Percentiles rank a stretch among this genome's conserved stretches.
Evolutionary conservation across 2,113 vertebrate genomes (phyloP).

Genomic region (Caranx ignobilis): DNA sequence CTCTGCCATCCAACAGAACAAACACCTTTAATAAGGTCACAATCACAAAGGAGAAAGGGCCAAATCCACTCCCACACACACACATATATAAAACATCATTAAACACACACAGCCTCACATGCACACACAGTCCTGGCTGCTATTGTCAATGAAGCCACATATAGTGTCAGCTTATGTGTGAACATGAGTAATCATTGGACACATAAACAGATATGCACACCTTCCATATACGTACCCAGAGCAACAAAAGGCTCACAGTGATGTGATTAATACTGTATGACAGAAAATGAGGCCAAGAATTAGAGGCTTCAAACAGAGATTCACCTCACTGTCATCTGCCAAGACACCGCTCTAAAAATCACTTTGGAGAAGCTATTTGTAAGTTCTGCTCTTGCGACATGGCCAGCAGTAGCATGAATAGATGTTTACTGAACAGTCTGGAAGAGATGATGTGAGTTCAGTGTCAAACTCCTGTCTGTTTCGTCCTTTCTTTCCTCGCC

Average conservation of each 20-base stretch:
- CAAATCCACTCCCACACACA: conserved; percentile 85
- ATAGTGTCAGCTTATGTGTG: conserved; percentile 67
- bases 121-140: conserved; percentile 34
- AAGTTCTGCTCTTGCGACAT: no score
- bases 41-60: conserved; percentile 89
- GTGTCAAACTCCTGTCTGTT: no score
- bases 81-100: conserved; percentile 49
- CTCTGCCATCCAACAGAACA: conserved; percentile 65
- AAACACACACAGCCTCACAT: conserved; percentile 42
- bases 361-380: conserved; percentile 28
- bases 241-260: conserved; percentile 39
- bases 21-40: conserved; percentile 84
- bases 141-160: conserved; percentile 66
- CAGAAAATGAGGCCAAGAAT: conserved; percentile 48
- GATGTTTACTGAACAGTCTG: no score
- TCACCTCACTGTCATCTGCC: conserved; percentile 51
- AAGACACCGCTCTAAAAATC: conserved; percentile 71
- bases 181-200: conserved; percentile 70
- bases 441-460: no score
- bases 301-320: conserved; percentile 28
- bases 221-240: conserved; percentile 42
- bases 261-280: conserved; percentile 85
- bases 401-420: no score
- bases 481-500: no score
- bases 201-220: conserved; percentile 40